Percentiles rank a stretch among this genome's conserved stretches.
Evolutionary conservation across 1,140 invertebrate genomes (phyloP).

Genomic region (Drosophila sucinea): DNA sequence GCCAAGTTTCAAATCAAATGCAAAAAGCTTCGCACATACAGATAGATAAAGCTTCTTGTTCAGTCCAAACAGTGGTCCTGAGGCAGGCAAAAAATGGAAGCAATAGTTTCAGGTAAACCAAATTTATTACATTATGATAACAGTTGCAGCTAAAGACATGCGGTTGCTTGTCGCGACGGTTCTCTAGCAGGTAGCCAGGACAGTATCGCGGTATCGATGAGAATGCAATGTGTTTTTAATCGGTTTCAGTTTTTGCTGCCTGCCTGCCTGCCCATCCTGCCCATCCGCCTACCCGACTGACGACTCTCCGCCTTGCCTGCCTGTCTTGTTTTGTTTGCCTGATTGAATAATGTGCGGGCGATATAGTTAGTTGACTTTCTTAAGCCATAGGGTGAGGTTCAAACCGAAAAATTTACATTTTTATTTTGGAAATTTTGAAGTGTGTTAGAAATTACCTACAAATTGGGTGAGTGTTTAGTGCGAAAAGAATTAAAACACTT

Average conservation of each 20-base stretch:
- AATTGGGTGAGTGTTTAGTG: no score
- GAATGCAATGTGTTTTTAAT: conserved; percentile 66
- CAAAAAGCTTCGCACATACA: conserved; percentile 42
- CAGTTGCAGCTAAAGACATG: conserved; percentile 31
- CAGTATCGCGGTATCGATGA: conserved; percentile 19
- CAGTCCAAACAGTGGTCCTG: background rate
- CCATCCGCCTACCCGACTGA: background rate
- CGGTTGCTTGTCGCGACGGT: conserved; percentile 45
- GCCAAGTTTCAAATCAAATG: conserved; percentile 56
- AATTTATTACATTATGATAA: conserved; percentile 1
- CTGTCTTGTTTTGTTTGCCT: background rate
- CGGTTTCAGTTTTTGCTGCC: conserved; percentile 18
- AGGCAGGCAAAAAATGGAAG: conserved; percentile 9
- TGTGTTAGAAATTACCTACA: no score
- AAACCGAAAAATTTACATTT: background rate
- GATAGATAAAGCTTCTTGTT: conserved; percentile 1
- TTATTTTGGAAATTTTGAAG: conserved; percentile 1
- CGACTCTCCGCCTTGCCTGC: background rate
- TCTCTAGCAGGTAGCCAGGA: conserved; percentile 17
- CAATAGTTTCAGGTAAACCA: conserved; percentile 30
- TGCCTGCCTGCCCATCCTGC: background rate
- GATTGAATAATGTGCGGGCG: conserved; percentile 12
- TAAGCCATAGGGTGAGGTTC: conserved; percentile 25
- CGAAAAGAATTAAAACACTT: no score
- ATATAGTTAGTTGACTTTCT: conserved; percentile 47